A percentile compares a stretch with the other conserved stretches of the same genome.
These are phyloP conservation scores for Polymixis flavicincta DNA, from an alignment of 2,888 invertebrate genomes.

Conservation along the genomic window DNA sequence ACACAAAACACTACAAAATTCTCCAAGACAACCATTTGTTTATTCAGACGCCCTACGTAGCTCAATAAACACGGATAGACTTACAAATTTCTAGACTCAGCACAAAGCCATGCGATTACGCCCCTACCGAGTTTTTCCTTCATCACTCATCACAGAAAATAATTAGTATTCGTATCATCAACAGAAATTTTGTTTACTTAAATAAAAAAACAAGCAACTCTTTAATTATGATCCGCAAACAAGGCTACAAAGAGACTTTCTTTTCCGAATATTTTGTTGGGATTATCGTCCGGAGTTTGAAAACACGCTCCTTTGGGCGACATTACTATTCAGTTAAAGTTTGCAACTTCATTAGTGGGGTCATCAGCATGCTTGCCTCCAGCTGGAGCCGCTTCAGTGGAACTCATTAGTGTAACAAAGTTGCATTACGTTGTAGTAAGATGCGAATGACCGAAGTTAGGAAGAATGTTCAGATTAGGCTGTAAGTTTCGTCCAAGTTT, in stretches of 20 bases:
- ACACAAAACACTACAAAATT: background rate
- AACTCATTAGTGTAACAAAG: conserved; percentile 61
- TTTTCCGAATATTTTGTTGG: conserved; percentile 19
- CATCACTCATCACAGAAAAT: conserved; percentile 27
- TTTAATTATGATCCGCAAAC: conserved; percentile 55
- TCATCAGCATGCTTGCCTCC: conserved; percentile 36
- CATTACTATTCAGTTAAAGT: conserved; percentile 57
- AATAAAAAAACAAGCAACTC: conserved; percentile 51
- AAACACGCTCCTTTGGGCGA: conserved; percentile 36
- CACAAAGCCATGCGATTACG: conserved; percentile 41
- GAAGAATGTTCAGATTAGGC: conserved; percentile 62
- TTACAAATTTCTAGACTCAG: conserved; percentile 55
- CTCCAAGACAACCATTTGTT: conserved; percentile 40
- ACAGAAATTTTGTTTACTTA: conserved; percentile 45
- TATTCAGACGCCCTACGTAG: conserved; percentile 28
- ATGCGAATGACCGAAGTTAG: conserved; percentile 60
- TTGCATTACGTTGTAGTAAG: conserved; percentile 60
- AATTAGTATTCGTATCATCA: conserved; percentile 44
- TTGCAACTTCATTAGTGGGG: conserved; percentile 55
- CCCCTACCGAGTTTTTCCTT: conserved; percentile 8
- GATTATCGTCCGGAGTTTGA: conserved; percentile 36
- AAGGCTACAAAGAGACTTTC: conserved; percentile 35
- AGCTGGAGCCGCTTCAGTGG: conserved; percentile 34
- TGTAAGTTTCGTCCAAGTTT: conserved; percentile 51
- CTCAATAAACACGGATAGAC: conserved; percentile 37